Conservation (phyloP, 1,140 invertebrate genomes). For the Limonius californicus region DNA sequence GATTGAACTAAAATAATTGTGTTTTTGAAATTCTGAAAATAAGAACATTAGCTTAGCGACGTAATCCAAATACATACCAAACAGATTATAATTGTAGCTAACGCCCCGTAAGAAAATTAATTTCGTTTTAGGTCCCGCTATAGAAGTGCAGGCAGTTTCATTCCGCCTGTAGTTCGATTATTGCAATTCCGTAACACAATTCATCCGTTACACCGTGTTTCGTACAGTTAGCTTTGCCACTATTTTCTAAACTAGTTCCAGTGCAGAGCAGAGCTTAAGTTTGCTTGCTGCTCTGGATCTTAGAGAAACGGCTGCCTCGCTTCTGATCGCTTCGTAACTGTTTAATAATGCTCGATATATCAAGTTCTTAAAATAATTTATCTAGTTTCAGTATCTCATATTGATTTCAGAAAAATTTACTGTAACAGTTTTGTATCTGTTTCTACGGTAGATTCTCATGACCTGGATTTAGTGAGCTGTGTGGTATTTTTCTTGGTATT, state of each 20-base stretch:
- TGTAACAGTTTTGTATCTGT: not conserved
- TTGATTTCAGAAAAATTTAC: not conserved
- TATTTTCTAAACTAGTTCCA: slow-evolving; percentile 10
- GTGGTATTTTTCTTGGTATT: too few species aligned
- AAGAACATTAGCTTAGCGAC: too few species aligned
- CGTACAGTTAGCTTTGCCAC: slow-evolving; percentile 3
- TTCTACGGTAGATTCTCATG: not conserved
- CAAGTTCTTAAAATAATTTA: not conserved
- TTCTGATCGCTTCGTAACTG: not conserved
- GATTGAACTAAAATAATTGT: too few species aligned
- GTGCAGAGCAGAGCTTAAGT: too few species aligned
- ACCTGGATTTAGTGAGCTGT: not conserved
- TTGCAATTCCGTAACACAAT: slow-evolving; percentile 6
- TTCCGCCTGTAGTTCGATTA: too few species aligned
- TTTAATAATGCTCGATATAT: not conserved
- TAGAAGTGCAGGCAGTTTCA: too few species aligned
- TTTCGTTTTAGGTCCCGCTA: too few species aligned
- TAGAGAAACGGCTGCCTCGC: not conserved
- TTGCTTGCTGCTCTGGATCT: too few species aligned
- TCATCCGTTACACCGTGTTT: not conserved
- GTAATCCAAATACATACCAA: too few species aligned
- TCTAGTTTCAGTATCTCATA: not conserved
- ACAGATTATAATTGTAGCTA: too few species aligned
- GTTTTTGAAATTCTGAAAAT: too few species aligned
- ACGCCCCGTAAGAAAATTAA: too few species aligned